Conservation (phyloP, 2,113 vertebrate genomes). For the Pseudorhombus dupliciocellatus region DNA sequence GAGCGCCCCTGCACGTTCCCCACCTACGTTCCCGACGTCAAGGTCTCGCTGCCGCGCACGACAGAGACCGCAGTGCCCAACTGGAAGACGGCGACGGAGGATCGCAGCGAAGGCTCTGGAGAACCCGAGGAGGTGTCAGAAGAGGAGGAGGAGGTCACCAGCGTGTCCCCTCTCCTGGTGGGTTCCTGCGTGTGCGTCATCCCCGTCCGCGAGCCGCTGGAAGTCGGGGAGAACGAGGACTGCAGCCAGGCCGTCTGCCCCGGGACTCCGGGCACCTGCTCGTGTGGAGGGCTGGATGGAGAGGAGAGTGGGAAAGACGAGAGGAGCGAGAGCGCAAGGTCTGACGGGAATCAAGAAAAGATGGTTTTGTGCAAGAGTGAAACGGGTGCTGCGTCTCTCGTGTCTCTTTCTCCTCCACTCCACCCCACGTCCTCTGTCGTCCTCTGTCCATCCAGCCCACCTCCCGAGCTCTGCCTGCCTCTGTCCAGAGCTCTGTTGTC, state of each 20-base stretch:
- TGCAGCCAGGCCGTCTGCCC: conserved; percentile 88
- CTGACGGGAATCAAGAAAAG: conserved; percentile 61
- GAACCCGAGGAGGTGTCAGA: conserved; percentile 70
- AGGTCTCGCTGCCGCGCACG: conserved; percentile 47
- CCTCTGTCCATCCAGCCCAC: conserved; percentile 60
- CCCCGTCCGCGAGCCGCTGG: conserved; percentile 85
- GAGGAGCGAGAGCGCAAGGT: conserved; percentile 6
- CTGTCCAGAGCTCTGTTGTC: conserved; percentile 58
- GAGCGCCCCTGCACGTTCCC: conserved; percentile 55
- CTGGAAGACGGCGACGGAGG: conserved; percentile 13
- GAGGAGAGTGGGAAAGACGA: conserved; percentile 37
- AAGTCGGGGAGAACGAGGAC: conserved; percentile 92
- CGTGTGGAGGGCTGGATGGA: conserved; percentile 64
- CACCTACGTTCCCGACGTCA: conserved; percentile 28
- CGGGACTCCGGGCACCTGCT: conserved; percentile 72
- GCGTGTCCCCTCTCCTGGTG: conserved; percentile 55
- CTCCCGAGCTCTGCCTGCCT: conserved; percentile 73
- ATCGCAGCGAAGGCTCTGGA: conserved; percentile 48
- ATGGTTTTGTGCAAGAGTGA: conserved; percentile 58
- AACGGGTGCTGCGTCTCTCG: conserved; percentile 56
- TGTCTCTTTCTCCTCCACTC: conserved; percentile 50
- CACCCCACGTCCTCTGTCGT: conserved; percentile 34
- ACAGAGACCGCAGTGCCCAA: conserved; percentile 32
- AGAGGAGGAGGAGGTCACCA: conserved; percentile 57
- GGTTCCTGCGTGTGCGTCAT: conserved; percentile 75